These are phyloP conservation scores for Drosophila algonquin DNA, from an alignment of 2,888 invertebrate genomes.

Conservation along the genomic window DNA sequence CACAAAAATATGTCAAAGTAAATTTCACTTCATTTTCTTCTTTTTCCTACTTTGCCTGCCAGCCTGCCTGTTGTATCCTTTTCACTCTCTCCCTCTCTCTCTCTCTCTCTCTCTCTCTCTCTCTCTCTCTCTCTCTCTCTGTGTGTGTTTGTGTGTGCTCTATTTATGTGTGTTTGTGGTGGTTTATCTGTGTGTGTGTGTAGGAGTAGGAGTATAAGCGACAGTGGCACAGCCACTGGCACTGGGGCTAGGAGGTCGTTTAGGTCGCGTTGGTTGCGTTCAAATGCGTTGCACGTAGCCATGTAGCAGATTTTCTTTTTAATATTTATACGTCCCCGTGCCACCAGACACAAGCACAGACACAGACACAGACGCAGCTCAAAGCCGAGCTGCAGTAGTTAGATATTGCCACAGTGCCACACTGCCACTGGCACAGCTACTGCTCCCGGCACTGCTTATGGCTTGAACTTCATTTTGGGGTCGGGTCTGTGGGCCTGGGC, in stretches of 20 bases:
- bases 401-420: constrained; percentile 21
- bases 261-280: constrained; percentile 47
- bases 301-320: constrained; percentile 57
- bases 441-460: constrained; percentile 20
- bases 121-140: neutral
- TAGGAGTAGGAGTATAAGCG: neutral
- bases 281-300: constrained; percentile 70
- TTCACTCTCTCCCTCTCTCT: neutral
- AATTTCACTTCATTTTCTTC: constrained; percentile 77
- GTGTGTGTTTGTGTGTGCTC: constrained; percentile 2
- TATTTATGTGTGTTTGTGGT: neutral
- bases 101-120: neutral
- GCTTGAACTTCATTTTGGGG: neutral
- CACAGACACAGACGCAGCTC: constrained; percentile 2
- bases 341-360: constrained; percentile 4
- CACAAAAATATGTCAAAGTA: constrained; percentile 81
- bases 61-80: constrained; percentile 56
- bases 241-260: constrained; percentile 25
- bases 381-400: constrained; percentile 36
- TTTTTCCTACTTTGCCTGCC: constrained; percentile 24
- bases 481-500: neutral
- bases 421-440: constrained; percentile 27
- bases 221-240: neutral
- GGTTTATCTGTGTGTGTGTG: constrained; percentile 16
- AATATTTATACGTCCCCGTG: constrained; percentile 44